Percentiles rank a stretch among this genome's conserved stretches.
Evolutionary conservation across 2,888 invertebrate species (phyloP).

Genomic region (Camponotus fellah): DNA sequence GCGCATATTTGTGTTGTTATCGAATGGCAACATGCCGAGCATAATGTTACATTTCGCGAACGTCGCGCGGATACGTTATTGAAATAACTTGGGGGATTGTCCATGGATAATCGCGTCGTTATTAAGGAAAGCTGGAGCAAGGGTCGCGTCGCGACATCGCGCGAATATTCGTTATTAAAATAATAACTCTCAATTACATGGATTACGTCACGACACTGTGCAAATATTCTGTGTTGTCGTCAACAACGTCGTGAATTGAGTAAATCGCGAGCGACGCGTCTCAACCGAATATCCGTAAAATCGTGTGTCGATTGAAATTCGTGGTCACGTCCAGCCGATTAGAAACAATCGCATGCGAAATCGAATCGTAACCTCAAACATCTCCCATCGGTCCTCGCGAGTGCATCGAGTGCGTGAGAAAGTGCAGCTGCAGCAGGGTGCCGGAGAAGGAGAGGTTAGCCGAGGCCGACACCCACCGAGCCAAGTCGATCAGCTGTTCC

Average conservation of each 20-base stretch:
- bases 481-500: conserved; percentile 77
- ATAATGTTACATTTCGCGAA: not conserved
- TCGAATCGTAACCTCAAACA: not conserved
- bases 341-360: not conserved
- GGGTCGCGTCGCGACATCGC: not conserved
- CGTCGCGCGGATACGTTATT: not conserved
- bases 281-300: not conserved
- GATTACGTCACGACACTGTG: not conserved
- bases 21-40: not conserved
- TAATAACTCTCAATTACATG: not conserved
- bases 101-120: not conserved
- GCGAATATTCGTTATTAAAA: not conserved
- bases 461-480: conserved; percentile 72
- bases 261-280: not conserved
- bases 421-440: conserved; percentile 38
- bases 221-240: not conserved
- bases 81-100: not conserved
- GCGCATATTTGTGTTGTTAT: not conserved
- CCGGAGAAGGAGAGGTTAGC: conserved; percentile 65
- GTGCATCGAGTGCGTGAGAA: conserved; percentile 45
- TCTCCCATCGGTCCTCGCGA: not conserved
- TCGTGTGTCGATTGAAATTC: not conserved
- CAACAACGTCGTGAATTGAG: not conserved
- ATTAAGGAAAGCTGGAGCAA: not conserved
- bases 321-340: not conserved